A percentile compares a stretch with the other conserved stretches of the same genome.
Evolutionary conservation across 2,113 vertebrate species (phyloP).

Genomic region (Ammodramus savannarum): DNA sequence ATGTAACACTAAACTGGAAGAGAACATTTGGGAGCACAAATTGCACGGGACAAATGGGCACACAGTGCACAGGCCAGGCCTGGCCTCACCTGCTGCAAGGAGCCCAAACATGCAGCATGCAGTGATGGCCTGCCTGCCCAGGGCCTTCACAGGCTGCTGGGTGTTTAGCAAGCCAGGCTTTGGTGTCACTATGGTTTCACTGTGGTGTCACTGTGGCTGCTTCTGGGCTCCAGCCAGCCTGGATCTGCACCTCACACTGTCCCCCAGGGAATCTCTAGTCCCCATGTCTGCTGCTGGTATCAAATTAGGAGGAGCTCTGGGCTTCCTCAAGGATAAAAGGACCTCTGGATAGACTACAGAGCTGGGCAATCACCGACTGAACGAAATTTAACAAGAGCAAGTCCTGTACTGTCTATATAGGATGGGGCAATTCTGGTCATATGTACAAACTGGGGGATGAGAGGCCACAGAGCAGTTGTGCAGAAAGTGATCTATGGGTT

Average conservation of each 20-base stretch:
- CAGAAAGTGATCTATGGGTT: not conserved
- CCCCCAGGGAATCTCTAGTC: not conserved
- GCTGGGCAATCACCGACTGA: not conserved
- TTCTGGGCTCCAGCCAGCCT: not conserved
- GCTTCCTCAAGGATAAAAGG: not conserved
- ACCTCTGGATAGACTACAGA: not conserved
- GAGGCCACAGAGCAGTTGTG: not conserved
- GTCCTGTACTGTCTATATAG: not conserved
- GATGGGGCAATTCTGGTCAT: not conserved
- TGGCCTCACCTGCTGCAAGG: not conserved
- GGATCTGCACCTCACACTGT: not conserved
- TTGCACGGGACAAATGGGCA: rapidly evolving
- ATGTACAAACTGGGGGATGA: not conserved
- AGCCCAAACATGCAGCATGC: not conserved
- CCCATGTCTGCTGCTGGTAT: not conserved
- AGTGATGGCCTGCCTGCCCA: not conserved
- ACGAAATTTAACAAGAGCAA: not conserved
- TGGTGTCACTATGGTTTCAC: not conserved
- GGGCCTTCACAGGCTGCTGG: not conserved
- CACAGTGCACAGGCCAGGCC: not conserved
- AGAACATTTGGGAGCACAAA: not conserved
- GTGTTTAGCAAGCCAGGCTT: not conserved
- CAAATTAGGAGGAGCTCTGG: not conserved
- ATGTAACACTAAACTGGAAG: not conserved
- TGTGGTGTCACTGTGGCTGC: not conserved